Percentiles rank a stretch among this genome's conserved stretches.
These are phyloP conservation scores for Thymallus thymallus DNA, from an alignment of 2,113 vertebrate species.

Conservation along the genomic window DNA sequence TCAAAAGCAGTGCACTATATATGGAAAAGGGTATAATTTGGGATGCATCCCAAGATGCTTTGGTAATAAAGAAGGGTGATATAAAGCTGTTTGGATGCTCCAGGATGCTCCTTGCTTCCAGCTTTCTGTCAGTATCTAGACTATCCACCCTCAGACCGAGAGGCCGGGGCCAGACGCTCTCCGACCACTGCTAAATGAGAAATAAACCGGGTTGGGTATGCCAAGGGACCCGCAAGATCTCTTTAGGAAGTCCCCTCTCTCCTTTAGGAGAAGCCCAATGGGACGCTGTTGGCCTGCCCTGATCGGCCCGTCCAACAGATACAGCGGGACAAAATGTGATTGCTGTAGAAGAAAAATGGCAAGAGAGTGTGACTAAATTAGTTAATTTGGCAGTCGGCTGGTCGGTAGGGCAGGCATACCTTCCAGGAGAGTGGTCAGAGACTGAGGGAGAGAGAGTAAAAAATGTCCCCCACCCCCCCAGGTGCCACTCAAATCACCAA, in stretches of 20 bases:
- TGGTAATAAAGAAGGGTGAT: slow-evolving; percentile 75
- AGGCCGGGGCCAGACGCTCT: slow-evolving; percentile 70
- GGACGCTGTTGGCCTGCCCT: neutral
- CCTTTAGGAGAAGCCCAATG: neutral
- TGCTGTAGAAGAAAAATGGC: slow-evolving; percentile 62
- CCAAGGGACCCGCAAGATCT: slow-evolving; percentile 26
- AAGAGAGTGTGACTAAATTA: slow-evolving; percentile 64
- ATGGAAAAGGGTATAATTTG: neutral
- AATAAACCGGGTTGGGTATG: slow-evolving; percentile 79
- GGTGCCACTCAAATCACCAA: neutral
- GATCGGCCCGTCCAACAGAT: slow-evolving; percentile 2
- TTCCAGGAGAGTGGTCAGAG: slow-evolving; percentile 37
- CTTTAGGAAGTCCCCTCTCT: slow-evolving; percentile 27
- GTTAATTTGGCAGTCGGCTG: slow-evolving; percentile 63
- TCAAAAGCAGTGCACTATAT: too few species aligned
- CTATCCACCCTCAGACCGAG: slow-evolving; percentile 76
- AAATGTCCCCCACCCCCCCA: neutral
- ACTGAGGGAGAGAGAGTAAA: neutral
- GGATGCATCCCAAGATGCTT: slow-evolving; percentile 36
- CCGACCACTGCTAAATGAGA: slow-evolving; percentile 81
- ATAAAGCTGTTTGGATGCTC: slow-evolving; percentile 69
- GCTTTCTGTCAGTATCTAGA: slow-evolving; percentile 62
- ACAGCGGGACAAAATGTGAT: slow-evolving; percentile 41
- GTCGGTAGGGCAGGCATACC: slow-evolving; percentile 40
- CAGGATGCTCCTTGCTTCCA: slow-evolving; percentile 81